phyloP scores from a whole-genome alignment of 2,888 invertebrate species.

The Agrochola macilenta region DNA sequence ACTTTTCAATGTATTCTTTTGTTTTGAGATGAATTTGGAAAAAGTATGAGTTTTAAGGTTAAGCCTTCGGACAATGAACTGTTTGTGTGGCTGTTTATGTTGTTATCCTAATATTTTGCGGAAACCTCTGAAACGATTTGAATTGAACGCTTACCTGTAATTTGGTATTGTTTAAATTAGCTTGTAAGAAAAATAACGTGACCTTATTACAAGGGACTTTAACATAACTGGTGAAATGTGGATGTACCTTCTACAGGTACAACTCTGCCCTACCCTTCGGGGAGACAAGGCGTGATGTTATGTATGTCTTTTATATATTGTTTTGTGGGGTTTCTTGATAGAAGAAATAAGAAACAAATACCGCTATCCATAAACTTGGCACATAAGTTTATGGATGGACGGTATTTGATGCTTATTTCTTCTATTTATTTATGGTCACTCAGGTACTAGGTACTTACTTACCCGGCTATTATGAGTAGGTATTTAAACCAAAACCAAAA shows the following conservation, averaged over 20 bases:
- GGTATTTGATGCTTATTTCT: too few relatives aligned
- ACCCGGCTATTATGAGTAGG: too few relatives aligned
- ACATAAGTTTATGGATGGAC: too few relatives aligned
- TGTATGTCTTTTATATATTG: neutral
- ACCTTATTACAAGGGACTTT: neutral
- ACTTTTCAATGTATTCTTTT: slow-evolving; percentile 13
- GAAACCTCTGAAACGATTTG: slow-evolving; percentile 26
- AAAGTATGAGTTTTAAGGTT: neutral
- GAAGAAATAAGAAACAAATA: neutral
- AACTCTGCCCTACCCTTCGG: too few relatives aligned
- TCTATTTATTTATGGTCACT: too few relatives aligned
- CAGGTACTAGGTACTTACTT: too few relatives aligned
- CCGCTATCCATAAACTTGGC: too few relatives aligned
- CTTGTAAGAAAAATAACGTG: neutral
- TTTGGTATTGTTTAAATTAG: slow-evolving; percentile 2
- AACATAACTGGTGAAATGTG: too few relatives aligned
- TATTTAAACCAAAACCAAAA: neutral
- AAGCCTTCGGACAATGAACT: slow-evolving; percentile 22
- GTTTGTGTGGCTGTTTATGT: neutral
- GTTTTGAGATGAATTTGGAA: slow-evolving; percentile 7
- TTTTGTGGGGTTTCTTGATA: neutral
- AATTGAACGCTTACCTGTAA: neutral
- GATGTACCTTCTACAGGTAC: too few relatives aligned
- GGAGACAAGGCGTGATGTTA: too few relatives aligned
- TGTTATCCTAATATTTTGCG: slow-evolving; percentile 3